Conservation (phyloP, 2,888 invertebrate species). For the Meiosimyza platycephala region DNA sequence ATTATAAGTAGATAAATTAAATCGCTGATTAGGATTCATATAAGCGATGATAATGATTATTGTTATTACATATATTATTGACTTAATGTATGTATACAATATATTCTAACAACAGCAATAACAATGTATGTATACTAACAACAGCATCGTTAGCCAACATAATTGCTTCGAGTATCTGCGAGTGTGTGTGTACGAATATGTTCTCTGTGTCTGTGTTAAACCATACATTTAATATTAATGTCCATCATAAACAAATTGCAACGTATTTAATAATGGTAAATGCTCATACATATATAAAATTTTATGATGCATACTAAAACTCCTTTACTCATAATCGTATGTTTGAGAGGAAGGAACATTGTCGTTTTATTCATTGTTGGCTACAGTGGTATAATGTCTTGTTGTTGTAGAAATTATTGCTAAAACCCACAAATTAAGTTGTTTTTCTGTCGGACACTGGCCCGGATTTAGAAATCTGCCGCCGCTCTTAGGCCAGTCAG, state of each 20-base stretch:
- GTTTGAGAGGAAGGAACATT: background rate
- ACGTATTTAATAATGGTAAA: background rate
- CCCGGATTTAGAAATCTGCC: too few species aligned
- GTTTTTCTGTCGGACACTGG: constrained; percentile 1
- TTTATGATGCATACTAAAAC: constrained; percentile 11
- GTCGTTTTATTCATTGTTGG: background rate
- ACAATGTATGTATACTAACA: too few species aligned
- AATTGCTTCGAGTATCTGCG: too few species aligned
- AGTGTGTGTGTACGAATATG: too few species aligned
- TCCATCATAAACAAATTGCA: constrained; percentile 13
- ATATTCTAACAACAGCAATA: too few species aligned
- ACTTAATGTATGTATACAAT: too few species aligned
- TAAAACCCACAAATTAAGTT: constrained; percentile 11
- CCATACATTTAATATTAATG: constrained; percentile 13
- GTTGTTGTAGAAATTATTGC: background rate
- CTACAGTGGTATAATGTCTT: too few species aligned
- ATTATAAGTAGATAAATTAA: background rate
- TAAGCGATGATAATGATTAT: constrained; percentile 1
- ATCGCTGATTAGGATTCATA: background rate
- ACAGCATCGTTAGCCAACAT: too few species aligned
- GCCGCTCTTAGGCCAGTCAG: too few species aligned
- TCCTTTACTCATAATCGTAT: background rate
- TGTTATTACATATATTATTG: constrained; percentile 1
- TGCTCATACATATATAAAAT: constrained; percentile 6
- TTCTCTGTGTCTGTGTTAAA: constrained; percentile 3